phyloP scores from a whole-genome alignment of 2,113 vertebrate species.

The Piprites chloris region DNA sequence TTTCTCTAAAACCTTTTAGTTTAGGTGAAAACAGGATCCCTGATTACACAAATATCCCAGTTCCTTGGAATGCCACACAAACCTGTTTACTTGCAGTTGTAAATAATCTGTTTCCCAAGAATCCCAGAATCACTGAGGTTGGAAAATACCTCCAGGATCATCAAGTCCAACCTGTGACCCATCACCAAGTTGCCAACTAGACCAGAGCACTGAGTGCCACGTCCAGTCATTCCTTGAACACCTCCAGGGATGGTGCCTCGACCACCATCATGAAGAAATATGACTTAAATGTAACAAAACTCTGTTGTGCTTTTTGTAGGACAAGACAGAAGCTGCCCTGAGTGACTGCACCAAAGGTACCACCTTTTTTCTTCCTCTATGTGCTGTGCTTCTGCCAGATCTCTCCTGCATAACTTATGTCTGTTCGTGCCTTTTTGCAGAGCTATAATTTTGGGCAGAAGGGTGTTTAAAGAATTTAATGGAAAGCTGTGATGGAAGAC shows the following conservation, averaged over 20 bases:
- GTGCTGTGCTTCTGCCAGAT: neutral
- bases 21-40: neutral
- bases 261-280: neutral
- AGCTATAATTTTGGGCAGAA: neutral
- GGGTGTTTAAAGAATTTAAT: neutral
- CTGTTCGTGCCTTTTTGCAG: neutral
- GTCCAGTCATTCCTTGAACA: neutral
- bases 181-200: neutral
- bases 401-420: neutral
- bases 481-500: neutral
- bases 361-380: neutral
- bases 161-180: neutral
- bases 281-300: neutral
- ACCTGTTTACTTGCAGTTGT: neutral
- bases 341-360: slow-evolving; percentile 89
- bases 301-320: slow-evolving; percentile 68
- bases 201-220: neutral
- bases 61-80: neutral
- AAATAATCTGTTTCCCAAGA: neutral
- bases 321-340: slow-evolving; percentile 82
- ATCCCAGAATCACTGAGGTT: neutral
- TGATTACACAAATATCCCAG: neutral
- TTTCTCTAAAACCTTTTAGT: neutral
- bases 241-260: neutral
- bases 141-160: neutral